Evolutionary conservation across 2,113 vertebrate species (phyloP).

Genomic region (Sphyrna mokarran): DNA sequence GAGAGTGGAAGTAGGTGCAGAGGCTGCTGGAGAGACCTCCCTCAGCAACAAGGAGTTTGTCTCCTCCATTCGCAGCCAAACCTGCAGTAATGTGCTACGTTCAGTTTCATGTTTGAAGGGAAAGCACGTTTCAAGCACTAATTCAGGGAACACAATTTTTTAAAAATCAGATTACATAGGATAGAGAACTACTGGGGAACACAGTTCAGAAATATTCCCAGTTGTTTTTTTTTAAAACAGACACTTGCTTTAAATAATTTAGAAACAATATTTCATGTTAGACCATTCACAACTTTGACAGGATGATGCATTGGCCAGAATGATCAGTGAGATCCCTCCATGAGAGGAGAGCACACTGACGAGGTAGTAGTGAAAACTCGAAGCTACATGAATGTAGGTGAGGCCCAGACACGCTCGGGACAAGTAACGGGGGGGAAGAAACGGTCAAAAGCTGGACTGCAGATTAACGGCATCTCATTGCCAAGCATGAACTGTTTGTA

Average conservation of each 20-base stretch:
- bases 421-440: not conserved
- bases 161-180: not conserved
- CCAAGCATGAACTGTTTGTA: not conserved
- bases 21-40: not conserved
- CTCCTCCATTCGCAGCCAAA: not conserved
- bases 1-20: not conserved
- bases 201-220: not conserved
- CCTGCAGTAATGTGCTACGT: not conserved
- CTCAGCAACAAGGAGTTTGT: not conserved
- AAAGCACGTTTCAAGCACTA: not conserved
- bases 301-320: too few species aligned
- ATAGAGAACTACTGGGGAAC: not conserved
- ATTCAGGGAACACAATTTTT: not conserved
- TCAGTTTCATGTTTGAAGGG: not conserved
- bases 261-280: not conserved
- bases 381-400: not conserved
- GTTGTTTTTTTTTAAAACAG: not conserved
- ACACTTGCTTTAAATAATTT: not conserved
- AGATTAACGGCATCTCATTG: not conserved
- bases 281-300: not conserved
- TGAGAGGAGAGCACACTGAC: not conserved
- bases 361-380: not conserved
- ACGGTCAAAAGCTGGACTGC: not conserved
- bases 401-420: not conserved
- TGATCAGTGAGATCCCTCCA: not conserved